Conservation (phyloP, 1,140 invertebrate genomes). For the Sitophilus oryzae region DNA sequence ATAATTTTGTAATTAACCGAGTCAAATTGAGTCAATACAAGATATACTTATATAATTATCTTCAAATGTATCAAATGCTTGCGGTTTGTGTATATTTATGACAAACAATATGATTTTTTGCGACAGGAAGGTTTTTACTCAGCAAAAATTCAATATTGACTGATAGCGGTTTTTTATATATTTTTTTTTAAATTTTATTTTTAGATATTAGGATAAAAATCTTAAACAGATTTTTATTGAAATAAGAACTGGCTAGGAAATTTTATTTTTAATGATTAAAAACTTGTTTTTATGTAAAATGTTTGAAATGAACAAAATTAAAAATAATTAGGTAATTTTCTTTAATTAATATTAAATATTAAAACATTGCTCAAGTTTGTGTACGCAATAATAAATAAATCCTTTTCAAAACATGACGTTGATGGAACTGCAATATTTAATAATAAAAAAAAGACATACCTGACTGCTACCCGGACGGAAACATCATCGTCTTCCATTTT, state of each 20-base stretch:
- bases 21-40: background rate
- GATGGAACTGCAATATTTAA: background rate
- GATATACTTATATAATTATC: background rate
- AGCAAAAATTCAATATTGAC: background rate
- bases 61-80: background rate
- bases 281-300: too few relatives aligned
- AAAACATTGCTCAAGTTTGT: too few relatives aligned
- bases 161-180: too few relatives aligned
- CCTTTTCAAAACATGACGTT: background rate
- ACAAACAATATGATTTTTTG: background rate
- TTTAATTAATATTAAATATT: too few relatives aligned
- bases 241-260: background rate
- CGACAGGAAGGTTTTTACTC: background rate
- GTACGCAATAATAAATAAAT: too few relatives aligned
- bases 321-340: too few relatives aligned
- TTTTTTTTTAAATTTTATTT: too few relatives aligned
- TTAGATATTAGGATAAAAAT: background rate
- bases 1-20: background rate
- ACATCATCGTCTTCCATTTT: slow-evolving; percentile 42
- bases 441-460: slow-evolving; percentile 29
- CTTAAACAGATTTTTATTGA: background rate
- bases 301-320: too few relatives aligned
- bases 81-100: background rate
- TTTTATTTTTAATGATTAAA: slow-evolving; percentile 4
- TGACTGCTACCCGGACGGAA: slow-evolving; percentile 41